Evolutionary conservation across 1,140 invertebrate species (phyloP).

Genomic region (Drosophila melanogaster): DNA sequence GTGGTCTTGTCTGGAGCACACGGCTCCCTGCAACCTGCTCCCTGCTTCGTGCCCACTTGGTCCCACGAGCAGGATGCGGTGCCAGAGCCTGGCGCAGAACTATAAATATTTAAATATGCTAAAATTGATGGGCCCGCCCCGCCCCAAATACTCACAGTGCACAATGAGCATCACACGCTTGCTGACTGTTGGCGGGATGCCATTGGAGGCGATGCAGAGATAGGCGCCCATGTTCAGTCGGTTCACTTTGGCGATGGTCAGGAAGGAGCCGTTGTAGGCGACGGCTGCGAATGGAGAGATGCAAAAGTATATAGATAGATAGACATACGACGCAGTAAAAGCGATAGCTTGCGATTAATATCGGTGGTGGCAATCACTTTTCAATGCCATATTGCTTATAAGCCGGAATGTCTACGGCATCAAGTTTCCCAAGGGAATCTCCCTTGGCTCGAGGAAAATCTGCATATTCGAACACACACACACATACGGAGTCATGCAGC

Average conservation of each 20-base stretch:
- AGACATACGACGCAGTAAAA: background rate
- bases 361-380: slow-evolving; percentile 12
- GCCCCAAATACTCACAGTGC: slow-evolving; percentile 89
- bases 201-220: slow-evolving; percentile 94
- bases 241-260: slow-evolving; percentile 93
- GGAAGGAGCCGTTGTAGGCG: slow-evolving; percentile 88
- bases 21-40: slow-evolving; percentile 19
- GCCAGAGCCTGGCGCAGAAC: slow-evolving; percentile 61
- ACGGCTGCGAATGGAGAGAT: slow-evolving; percentile 85
- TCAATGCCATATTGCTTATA: slow-evolving; percentile 1
- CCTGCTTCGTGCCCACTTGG: background rate
- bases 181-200: slow-evolving; percentile 93
- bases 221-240: slow-evolving; percentile 96
- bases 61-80: slow-evolving; percentile 53
- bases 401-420: slow-evolving; percentile 21
- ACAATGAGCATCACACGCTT: slow-evolving; percentile 94
- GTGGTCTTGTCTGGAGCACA: slow-evolving; percentile 46
- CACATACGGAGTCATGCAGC: slow-evolving; percentile 7
- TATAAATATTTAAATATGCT: slow-evolving; percentile 82
- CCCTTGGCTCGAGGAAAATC: slow-evolving; percentile 1
- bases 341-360: slow-evolving; percentile 12
- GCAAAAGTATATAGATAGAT: background rate
- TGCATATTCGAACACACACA: background rate
- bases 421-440: background rate
- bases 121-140: slow-evolving; percentile 69